Base-by-base conservation (phyloP, 2,888 invertebrate genomes). In the Rosalia funebris region DNA sequence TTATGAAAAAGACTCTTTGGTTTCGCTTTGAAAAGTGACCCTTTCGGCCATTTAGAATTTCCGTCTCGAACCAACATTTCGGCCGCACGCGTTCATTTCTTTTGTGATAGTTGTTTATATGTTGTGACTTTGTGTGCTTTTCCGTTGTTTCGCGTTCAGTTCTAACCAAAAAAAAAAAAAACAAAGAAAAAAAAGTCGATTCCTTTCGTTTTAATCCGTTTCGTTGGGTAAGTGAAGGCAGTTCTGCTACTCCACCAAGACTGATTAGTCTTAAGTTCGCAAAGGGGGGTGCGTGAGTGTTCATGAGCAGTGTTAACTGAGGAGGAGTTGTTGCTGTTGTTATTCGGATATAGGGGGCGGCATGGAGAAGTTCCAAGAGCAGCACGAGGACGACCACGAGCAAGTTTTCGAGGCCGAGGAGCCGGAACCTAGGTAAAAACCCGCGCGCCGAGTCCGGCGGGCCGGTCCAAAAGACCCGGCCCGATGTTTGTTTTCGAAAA, bases 401-500 rank as follows among this genome's bases (percentile, higher is more conserved):
- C 89, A 90, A 83, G 87, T 88, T 76, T 90, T 89, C 81, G 90
- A 89, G 80, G 87, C 85, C 65, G 88, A 88, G 71, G 87, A 87
- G 72, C 84, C 87, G 72, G 84, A 83, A 70, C 73, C 79, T 76
- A 86, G 87, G 87, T 88, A 81, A 81, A 84, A 14, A 20, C 17
- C 19, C n/a, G n/a, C n/a, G n/a, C n/a, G n/a, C n/a, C n/a, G n/a
- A n/a, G n/a, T n/a, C n/a, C n/a, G n/a, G n/a, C n/a, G n/a, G n/a
- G 9, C 25, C 25, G 25, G 25, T 9, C 4, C 9, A 25, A n/a
- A 25, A 25, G 3, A 25, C 25, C 25, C 4, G 25, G 25, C 4
- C 25, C 25, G 15, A 37, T 50, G 50, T 50, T 50, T 50, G 15
- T 50, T 50, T 50, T 50, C 15, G 15, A 50, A 48, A 39, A 39